Evolutionary conservation across 2,888 invertebrate species (phyloP).

Genomic region (Caenorhabditis virilis): DNA sequence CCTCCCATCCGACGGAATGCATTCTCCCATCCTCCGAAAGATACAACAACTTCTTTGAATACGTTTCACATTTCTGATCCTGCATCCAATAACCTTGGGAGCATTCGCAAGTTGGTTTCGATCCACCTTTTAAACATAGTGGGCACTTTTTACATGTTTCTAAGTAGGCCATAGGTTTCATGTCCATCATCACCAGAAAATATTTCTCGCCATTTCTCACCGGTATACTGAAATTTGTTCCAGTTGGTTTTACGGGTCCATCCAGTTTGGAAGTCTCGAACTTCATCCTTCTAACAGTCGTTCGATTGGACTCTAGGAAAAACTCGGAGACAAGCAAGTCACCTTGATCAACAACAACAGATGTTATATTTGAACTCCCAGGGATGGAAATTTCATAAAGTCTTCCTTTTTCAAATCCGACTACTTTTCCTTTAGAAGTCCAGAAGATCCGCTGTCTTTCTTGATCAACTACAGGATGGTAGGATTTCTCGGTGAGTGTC

Average conservation of each 20-base stretch:
- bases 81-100: slow-evolving; percentile 17
- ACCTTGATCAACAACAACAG: too few species aligned
- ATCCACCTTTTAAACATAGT: slow-evolving; percentile 9
- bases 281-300: not conserved
- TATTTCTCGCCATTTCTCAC: slow-evolving; percentile 10
- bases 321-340: too few species aligned
- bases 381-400: too few species aligned
- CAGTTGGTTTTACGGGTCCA: too few species aligned
- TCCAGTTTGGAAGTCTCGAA: too few species aligned
- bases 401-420: slow-evolving; percentile 8
- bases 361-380: too few species aligned
- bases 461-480: slow-evolving; percentile 18
- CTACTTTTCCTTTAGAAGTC: slow-evolving; percentile 13
- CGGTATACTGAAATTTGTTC: not conserved
- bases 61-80: slow-evolving; percentile 9
- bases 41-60: slow-evolving; percentile 14
- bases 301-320: not conserved
- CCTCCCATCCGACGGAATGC: slow-evolving; percentile 21
- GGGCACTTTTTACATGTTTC: not conserved
- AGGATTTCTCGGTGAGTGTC: slow-evolving; percentile 13
- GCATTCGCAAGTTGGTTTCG: slow-evolving; percentile 7
- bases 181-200: slow-evolving; percentile 10
- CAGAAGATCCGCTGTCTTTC: slow-evolving; percentile 10
- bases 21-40: slow-evolving; percentile 15
- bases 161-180: not conserved